A percentile compares a stretch with the other conserved stretches of the same genome.
These are phyloP conservation scores for Andrena bicolor DNA, from an alignment of 2,888 invertebrate genomes.

Conservation along the genomic window DNA sequence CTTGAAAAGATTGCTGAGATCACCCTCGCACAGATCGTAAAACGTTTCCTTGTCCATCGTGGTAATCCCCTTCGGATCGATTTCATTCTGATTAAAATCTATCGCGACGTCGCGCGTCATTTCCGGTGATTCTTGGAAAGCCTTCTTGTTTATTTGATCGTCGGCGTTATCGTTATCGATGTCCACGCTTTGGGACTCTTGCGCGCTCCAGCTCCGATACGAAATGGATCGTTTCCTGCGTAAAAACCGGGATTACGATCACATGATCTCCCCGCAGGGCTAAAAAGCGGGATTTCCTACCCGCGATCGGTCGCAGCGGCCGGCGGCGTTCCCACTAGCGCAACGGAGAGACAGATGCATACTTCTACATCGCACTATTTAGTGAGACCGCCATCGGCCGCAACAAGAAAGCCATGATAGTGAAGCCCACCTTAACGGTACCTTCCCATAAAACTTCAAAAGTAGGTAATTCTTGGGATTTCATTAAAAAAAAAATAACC, in stretches of 20 bases:
- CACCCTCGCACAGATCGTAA: conserved; percentile 64
- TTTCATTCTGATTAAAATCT: conserved; percentile 47
- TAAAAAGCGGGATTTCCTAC: no score
- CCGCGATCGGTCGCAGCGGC: no score
- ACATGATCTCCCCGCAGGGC: no score
- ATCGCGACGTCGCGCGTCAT: neutral
- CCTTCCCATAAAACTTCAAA: no score
- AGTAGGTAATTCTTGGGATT: no score
- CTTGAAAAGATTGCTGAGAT: conserved; percentile 72
- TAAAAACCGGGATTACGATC: neutral
- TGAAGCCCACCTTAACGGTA: no score
- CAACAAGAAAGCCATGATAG: no score
- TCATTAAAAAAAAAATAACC: no score
- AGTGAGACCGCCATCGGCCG: no score
- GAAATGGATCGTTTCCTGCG: neutral
- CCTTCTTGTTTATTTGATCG: neutral
- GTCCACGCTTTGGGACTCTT: neutral
- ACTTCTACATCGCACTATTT: no score
- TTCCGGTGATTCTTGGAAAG: neutral
- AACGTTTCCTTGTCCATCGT: conserved; percentile 51
- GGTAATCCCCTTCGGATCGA: conserved; percentile 37
- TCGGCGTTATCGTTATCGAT: neutral
- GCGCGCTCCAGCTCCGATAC: conserved; percentile 3
- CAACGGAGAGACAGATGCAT: no score
- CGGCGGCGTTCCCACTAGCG: no score